These are phyloP conservation scores for Acanthosoma haemorrhoidale DNA, from an alignment of 2,888 invertebrate genomes.

Conservation along the genomic window DNA sequence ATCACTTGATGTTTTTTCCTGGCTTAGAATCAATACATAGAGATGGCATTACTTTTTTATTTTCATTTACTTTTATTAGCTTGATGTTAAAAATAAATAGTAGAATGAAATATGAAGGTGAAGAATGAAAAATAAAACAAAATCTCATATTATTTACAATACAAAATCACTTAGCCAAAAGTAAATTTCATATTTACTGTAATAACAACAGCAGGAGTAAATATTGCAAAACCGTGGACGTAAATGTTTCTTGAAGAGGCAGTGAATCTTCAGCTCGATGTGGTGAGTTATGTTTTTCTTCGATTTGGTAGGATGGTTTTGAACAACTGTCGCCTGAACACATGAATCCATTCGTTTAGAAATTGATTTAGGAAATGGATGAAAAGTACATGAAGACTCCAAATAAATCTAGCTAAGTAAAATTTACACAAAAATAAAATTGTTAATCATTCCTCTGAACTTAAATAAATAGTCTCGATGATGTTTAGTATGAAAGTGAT, in stretches of 20 bases:
- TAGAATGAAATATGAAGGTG: slow-evolving; percentile 22
- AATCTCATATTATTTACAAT: background rate
- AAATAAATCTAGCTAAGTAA: too few relatives aligned
- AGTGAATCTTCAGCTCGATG: background rate
- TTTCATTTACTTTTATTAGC: too few relatives aligned
- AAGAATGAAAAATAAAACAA: slow-evolving; percentile 20
- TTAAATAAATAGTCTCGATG: too few relatives aligned
- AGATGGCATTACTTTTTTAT: too few relatives aligned
- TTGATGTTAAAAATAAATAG: background rate
- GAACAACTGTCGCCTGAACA: slow-evolving; percentile 1
- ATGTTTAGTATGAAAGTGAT: too few relatives aligned
- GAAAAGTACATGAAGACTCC: too few relatives aligned
- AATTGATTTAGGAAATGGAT: background rate
- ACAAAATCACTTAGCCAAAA: background rate
- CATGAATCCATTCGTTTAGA: background rate
- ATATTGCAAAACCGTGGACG: background rate
- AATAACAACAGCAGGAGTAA: background rate
- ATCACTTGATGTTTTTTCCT: too few relatives aligned
- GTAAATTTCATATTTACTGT: background rate
- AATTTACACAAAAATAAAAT: too few relatives aligned
- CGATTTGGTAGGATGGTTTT: background rate
- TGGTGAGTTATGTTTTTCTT: background rate
- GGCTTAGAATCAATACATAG: too few relatives aligned
- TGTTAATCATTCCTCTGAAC: too few relatives aligned
- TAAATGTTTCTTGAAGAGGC: background rate